Base-by-base conservation (phyloP, 2,888 invertebrate species). In the Drosophila pseudotakahashii region DNA sequence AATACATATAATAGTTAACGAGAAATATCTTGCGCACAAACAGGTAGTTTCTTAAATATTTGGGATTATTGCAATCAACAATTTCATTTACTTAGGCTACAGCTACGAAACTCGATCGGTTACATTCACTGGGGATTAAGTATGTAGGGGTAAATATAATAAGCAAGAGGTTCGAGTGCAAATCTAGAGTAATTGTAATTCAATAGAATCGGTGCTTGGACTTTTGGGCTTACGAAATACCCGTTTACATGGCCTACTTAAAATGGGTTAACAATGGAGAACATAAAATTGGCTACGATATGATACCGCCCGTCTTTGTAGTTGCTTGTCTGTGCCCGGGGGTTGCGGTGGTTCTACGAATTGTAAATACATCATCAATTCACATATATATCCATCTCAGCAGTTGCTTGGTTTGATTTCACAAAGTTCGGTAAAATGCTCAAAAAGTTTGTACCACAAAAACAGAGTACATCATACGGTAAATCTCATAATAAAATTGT, bases 371-470 rank as follows among this genome's bases (percentile, higher is more conserved):
- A 75, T 74, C 57, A 74, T 74, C 26, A 50, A 58, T 70, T 50
- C 41, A 62, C 51, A 67, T 47, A 64, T 75, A 76, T 62, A 26
- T 62, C 62, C 59, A 81, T 68, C 55, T 68, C 60, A 58, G 58
- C 72, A 68, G 81, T 74, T 55, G 32, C 37, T 36, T 81, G 74
- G 66, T 52, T 81, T 75, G 64, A 69, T 74, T 59, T 75, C 53
- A 73, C 75, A 73, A 58, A 75, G 67, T 76, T 55, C 37, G 73
- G 76, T 79, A 88, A 85, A 84, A 81, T 85, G 81, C 81, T 87
- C 80, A 78, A 89, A 89, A 81, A 88, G 79, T 70, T 74, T 83
- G 80, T 85, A 82, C 82, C 85, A 79, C 85, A 79, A 82, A 80
- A 78, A 74, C 69, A 60, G 75, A 81, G 80, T 89, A 87, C 77